Evolutionary conservation across 2,888 invertebrate species (phyloP), one percentile per base, ranked within the genome.

Genomic region (Iphiclides podalirius): DNA sequence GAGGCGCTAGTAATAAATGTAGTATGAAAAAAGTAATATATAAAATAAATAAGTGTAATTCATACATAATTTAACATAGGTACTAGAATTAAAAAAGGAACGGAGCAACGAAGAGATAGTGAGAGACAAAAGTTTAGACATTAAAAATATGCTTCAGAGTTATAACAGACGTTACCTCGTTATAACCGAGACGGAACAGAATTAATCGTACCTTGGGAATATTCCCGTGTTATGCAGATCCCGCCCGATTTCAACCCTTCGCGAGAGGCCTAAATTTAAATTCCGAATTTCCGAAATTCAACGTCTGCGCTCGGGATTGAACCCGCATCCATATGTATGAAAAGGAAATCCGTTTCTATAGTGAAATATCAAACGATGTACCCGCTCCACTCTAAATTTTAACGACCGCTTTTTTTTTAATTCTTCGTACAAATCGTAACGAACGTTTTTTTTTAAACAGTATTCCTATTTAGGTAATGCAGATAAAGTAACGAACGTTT

Each of bases 241-340:
- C 26, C 36, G 36, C 47, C 38, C 48, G n/a, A n/a, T n/a, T 49
- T 42, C 33, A 20, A 28, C 33, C 20, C 37, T 26, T 6, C 8
- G 46, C 41, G 47, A 17, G 31, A 35, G 47, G 47, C 41, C 38
- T 38, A 28, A 41, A 49, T 43, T 49, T 38, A 43, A 48, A 48
- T 48, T 42, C 41, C 42, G 23, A 34, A 49, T 33, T 42, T 33
- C 38, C 33, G 34, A 43, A 49, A 43, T 42, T 48, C 28, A n/a
- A n/a, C n/a, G 47, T 43, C 48, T 38, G 43, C 37, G 38, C 42
- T 15, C 14, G 47, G 38, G 31, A 14, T 33, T 26, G 16, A 47
- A 34, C 12, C 36, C 38, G 36, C 42, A 49, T 49, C 38, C 48
- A 49, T 49, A 49, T 49, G 48, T 49, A 49, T 49, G 48, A 49